Evolutionary conservation across 2,797 vertebrate species (phyloP).

Genomic region (Limnodromus scolopaceus): DNA sequence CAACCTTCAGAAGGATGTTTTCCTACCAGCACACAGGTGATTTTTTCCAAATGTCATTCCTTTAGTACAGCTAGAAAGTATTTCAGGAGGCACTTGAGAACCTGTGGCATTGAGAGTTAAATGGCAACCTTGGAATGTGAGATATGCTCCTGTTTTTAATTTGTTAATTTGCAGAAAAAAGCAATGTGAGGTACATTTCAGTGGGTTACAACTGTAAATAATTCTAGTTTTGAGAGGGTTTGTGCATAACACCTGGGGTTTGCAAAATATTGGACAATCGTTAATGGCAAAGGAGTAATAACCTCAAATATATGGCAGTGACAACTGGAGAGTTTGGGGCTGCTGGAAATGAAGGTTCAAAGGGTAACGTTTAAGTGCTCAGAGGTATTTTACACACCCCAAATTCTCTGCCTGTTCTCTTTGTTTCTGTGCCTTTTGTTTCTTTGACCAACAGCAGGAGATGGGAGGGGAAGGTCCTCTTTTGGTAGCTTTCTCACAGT

Average conservation of each 20-base stretch:
- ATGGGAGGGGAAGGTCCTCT: neutral
- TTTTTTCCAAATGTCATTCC: slow-evolving; percentile 59
- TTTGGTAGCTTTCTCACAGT: neutral
- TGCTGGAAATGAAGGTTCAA: neutral
- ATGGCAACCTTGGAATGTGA: slow-evolving; percentile 33
- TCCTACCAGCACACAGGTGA: slow-evolving; percentile 13
- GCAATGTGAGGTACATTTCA: neutral
- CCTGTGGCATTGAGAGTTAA: slow-evolving; percentile 24
- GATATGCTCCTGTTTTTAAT: neutral
- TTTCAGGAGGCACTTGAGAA: slow-evolving; percentile 52
- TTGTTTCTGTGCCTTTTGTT: slow-evolving; percentile 6
- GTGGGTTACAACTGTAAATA: neutral
- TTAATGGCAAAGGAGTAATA: neutral
- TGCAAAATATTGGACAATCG: neutral
- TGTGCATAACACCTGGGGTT: neutral
- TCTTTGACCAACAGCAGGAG: neutral
- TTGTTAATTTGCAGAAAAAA: neutral
- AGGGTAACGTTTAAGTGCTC: neutral
- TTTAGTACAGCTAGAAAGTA: neutral
- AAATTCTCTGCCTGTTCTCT: neutral
- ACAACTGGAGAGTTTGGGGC: neutral
- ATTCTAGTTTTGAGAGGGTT: neutral
- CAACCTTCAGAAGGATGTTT: slow-evolving; percentile 41
- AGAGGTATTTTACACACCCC: neutral
- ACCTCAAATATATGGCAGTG: neutral